Conservation (phyloP, 2,113 vertebrate species). For the Cariama cristata region DNA sequence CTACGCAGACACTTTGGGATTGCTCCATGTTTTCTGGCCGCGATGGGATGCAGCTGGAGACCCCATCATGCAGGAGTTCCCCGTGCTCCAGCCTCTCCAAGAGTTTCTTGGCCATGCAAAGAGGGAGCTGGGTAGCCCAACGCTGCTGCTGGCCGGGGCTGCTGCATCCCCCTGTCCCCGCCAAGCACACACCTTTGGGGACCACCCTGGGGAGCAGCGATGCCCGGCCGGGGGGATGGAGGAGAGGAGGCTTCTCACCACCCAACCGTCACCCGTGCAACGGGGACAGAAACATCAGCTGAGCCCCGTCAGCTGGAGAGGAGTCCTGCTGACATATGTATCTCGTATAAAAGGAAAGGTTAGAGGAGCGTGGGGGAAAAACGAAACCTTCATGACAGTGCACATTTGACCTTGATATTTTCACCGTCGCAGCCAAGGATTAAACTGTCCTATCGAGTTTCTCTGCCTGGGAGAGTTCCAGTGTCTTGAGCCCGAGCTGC, state of each 20-base stretch:
- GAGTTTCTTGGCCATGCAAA: background rate
- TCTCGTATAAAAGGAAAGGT: background rate
- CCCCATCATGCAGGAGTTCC: background rate
- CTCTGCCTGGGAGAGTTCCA: background rate
- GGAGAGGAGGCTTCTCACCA: background rate
- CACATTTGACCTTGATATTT: constrained; percentile 32
- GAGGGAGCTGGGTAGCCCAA: background rate
- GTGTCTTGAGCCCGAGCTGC: background rate
- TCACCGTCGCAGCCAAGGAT: constrained; percentile 14
- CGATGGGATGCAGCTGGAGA: background rate
- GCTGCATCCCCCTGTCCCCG: background rate
- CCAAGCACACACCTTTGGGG: background rate
- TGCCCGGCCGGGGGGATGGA: background rate
- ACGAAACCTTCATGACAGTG: background rate
- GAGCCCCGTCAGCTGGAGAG: background rate
- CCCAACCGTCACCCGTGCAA: rapidly evolving
- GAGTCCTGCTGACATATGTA: background rate
- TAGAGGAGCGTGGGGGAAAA: background rate
- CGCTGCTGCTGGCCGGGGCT: rapidly evolving
- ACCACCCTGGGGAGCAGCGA: rapidly evolving
- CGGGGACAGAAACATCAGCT: background rate
- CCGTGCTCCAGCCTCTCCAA: background rate
- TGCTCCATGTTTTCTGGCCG: background rate
- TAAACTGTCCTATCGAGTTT: background rate
- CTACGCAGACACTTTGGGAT: background rate